These are phyloP conservation scores for Phaonia tiefii DNA, from an alignment of 2,888 invertebrate species.

Conservation along the genomic window DNA sequence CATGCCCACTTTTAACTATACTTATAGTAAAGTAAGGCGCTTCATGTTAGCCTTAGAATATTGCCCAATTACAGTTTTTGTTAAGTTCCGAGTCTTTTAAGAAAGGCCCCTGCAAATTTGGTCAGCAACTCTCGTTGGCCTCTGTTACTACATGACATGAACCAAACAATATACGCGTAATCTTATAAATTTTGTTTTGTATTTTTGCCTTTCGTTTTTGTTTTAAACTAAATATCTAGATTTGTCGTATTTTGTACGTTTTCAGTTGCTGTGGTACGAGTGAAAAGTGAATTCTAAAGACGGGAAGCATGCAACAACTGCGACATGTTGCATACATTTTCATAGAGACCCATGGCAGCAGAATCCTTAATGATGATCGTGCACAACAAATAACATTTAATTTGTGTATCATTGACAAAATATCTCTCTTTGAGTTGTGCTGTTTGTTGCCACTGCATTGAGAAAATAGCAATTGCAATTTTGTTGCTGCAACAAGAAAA, in stretches of 20 bases:
- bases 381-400: conserved; percentile 72
- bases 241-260: conserved; percentile 48
- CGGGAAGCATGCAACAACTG: conserved; percentile 57
- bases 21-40: too few relatives aligned
- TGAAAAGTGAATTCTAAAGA: conserved; percentile 56
- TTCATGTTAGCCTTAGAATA: too few relatives aligned
- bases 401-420: conserved; percentile 71
- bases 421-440: conserved; percentile 63
- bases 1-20: too few relatives aligned
- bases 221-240: conserved; percentile 56
- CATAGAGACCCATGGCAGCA: conserved; percentile 49
- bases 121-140: too few relatives aligned
- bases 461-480: conserved; percentile 42
- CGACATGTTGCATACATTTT: conserved; percentile 48
- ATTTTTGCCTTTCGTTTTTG: not conserved
- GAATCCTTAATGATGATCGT: conserved; percentile 71
- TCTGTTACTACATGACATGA: not conserved
- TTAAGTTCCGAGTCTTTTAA: too few relatives aligned
- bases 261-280: conserved; percentile 18
- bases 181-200: conserved; percentile 65
- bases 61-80: too few relatives aligned
- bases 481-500: conserved; percentile 62
- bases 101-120: too few relatives aligned
- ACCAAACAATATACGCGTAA: conserved; percentile 62
- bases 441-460: not conserved